Evolutionary conservation across 2,888 invertebrate genomes (phyloP), one percentile per base, ranked within the genome.

Genomic region (Ichneumoninae sp.): DNA sequence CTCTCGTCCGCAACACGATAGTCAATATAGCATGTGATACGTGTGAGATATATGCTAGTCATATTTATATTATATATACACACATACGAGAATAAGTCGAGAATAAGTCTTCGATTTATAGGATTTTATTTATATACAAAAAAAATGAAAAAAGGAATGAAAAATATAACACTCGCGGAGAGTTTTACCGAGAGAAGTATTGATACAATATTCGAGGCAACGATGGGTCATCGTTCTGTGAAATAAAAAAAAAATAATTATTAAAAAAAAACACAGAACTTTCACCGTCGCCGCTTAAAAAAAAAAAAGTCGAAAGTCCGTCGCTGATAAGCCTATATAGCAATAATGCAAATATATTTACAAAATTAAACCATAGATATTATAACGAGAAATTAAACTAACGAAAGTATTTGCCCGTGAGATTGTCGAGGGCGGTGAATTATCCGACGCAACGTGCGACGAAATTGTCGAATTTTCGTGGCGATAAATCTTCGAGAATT

Each of bases 21-120:
- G 93, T 93, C 93, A 93, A 93, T 93, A 93, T 93, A 93, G 93
- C 90, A 93, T 93, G 93, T 93, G 93, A 93, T 93, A 93, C 89
- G 90, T 92, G 91, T 91, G 89, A 92, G 89, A 88, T 92, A 57
- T 57, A 57, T 57, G 90, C 90, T 91, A 93, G 91, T 92, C 90
- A 88, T 91, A 90, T 90, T 91, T 89, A 91, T 89, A 88, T 89
- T 87, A 87, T 89, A 90, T 89, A 89, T 87, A 89, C 86, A 90
- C 89, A 92, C 89, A 91, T 88, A 91, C 83, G 85, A 88, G 86
- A 85, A 85, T 86, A 66, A 91, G 86, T 89, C 57, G 57, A 26
- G 10, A 44, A 57, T 57, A 22, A 57, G 57, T 57, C 57, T 89
- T 91, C 90, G 88, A 91, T 90, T 91, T 91, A 89, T 88, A 88